A percentile compares a stretch with the other conserved stretches of the same genome.
phyloP scores from a whole-genome alignment of 2,797 vertebrate genomes.

The Percopsis omiscomaycus region DNA sequence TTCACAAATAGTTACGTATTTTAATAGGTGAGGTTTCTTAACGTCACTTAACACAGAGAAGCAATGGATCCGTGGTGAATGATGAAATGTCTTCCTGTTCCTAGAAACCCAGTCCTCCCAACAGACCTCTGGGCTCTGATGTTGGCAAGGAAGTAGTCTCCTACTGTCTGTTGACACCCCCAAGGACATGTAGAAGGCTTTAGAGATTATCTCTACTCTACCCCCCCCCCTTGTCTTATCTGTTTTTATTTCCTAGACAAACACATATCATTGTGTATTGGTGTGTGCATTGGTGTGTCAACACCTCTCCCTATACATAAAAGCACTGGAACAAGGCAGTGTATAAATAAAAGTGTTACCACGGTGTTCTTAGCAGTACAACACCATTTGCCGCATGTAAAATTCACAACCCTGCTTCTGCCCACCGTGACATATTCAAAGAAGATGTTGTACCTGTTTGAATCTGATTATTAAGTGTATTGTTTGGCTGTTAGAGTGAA shows the following conservation, averaged over 20 bases:
- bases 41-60: neutral
- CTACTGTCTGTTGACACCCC: conserved; percentile 25
- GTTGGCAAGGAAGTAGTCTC: conserved; percentile 25
- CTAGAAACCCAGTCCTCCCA: conserved; percentile 33
- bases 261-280: neutral
- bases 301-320: neutral
- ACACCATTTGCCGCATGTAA: too few species aligned
- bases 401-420: too few species aligned
- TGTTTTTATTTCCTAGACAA: neutral
- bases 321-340: too few species aligned
- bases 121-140: conserved; percentile 44
- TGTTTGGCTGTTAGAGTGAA: too few species aligned
- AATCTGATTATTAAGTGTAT: too few species aligned
- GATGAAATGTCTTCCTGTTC: conserved; percentile 9
- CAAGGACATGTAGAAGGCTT: conserved; percentile 29
- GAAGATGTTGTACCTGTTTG: too few species aligned
- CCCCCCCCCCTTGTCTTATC: neutral
- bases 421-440: too few species aligned
- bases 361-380: too few species aligned
- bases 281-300: neutral
- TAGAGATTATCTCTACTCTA: conserved; percentile 17
- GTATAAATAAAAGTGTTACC: too few species aligned
- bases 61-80: neutral
- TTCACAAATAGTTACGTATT: too few species aligned
- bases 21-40: too few species aligned